Conservation (phyloP, 2,113 vertebrate genomes). For the Actenoides lindsayi region DNA sequence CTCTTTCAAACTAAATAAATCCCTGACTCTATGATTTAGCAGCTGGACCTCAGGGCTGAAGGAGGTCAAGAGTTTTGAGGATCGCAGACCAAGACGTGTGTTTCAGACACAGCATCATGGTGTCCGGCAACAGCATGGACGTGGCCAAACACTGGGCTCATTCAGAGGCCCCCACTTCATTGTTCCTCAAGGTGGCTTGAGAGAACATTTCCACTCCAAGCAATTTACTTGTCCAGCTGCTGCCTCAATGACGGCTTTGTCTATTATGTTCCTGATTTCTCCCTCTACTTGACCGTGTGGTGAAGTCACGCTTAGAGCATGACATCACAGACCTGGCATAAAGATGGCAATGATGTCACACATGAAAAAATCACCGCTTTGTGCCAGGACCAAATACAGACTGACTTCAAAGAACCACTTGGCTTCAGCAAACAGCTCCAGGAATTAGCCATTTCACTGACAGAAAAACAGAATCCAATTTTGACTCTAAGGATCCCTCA, state of each 20-base stretch:
- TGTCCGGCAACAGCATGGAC: fast-evolving
- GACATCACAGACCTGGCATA: constrained; percentile 35
- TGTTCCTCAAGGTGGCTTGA: constrained; percentile 28
- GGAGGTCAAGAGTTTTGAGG: fast-evolving
- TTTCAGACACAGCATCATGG: fast-evolving
- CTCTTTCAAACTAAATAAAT: too few species aligned
- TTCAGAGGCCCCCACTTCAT: constrained; percentile 27
- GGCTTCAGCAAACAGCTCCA: neutral
- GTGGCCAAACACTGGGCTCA: neutral
- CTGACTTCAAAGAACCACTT: neutral
- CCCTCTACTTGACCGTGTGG: neutral
- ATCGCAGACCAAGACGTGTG: neutral
- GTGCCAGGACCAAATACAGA: neutral
- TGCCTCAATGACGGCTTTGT: constrained; percentile 49
- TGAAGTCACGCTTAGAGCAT: neutral
- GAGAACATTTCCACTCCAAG: constrained; percentile 52
- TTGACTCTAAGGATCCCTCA: neutral
- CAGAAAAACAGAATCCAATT: neutral
- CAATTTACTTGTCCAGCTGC: constrained; percentile 59
- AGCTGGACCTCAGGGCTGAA: neutral
- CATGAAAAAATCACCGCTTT: neutral
- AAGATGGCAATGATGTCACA: neutral
- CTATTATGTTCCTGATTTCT: constrained; percentile 10
- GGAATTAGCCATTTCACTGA: neutral
- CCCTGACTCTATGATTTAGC: neutral